Conservation (phyloP, 2,113 vertebrate genomes). For the Cepphus grylle region DNA sequence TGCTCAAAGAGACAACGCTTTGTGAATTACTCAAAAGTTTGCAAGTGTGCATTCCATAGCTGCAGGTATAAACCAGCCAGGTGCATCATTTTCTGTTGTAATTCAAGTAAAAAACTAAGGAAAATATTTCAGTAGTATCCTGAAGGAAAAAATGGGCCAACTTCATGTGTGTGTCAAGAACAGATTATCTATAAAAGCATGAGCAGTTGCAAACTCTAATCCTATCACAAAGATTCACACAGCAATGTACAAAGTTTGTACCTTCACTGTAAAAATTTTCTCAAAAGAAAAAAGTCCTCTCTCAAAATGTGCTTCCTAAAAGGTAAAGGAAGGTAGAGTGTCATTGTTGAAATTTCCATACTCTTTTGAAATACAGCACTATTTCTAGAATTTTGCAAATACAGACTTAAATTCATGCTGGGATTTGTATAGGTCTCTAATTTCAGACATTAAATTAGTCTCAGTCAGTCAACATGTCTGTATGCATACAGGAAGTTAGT, state of each 20-base stretch:
- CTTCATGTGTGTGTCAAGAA: neutral
- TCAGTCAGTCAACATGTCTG: neutral
- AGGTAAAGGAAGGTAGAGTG: neutral
- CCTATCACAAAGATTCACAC: neutral
- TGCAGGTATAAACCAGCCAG: neutral
- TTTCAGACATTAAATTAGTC: neutral
- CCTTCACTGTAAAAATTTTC: neutral
- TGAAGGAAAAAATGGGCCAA: neutral
- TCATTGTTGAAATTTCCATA: neutral
- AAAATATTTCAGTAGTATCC: neutral
- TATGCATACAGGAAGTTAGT: neutral
- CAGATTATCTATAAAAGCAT: neutral
- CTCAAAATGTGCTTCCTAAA: neutral
- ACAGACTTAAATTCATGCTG: neutral
- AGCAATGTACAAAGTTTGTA: neutral
- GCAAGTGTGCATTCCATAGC: neutral
- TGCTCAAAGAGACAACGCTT: neutral
- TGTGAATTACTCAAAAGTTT: neutral
- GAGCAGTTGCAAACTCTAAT: neutral
- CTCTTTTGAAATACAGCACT: neutral
- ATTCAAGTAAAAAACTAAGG: neutral
- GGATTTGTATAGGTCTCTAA: neutral
- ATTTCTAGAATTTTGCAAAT: neutral
- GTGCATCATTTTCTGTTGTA: neutral
- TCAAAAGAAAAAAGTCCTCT: neutral